A percentile compares a stretch with the other conserved stretches of the same genome.
Conservation (phyloP, 2,797 vertebrate genomes). For the Mormyrus proboscirostris region DNA sequence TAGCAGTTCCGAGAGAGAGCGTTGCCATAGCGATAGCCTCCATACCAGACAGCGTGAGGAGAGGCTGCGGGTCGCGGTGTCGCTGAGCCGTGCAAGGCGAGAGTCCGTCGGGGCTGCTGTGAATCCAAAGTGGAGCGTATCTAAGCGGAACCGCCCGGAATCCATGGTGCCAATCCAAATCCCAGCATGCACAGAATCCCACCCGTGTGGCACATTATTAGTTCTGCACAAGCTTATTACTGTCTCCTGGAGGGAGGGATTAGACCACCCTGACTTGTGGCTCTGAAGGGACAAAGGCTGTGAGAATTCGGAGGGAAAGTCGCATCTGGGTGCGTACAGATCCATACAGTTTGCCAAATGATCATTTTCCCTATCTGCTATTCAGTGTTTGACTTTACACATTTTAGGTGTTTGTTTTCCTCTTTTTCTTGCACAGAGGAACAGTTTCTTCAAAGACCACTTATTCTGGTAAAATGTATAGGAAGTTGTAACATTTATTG, state of each 20-base stretch:
- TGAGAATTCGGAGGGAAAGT: not conserved
- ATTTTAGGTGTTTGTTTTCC: not conserved
- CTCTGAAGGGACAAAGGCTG: not conserved
- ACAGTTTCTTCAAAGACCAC: not conserved
- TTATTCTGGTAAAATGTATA: not conserved
- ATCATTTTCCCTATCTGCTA: not conserved
- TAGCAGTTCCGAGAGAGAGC: not conserved
- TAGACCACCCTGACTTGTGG: not conserved
- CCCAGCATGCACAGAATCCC: slow-evolving; percentile 1
- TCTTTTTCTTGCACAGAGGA: not conserved
- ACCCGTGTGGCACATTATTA: not conserved
- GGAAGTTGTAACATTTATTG: not conserved
- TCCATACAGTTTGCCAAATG: not conserved
- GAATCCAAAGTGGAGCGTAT: not conserved
- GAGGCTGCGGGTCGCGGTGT: not conserved
- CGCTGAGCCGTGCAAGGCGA: not conserved
- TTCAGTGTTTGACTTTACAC: not conserved
- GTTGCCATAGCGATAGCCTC: slow-evolving; percentile 3
- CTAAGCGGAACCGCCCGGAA: not conserved
- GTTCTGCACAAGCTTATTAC: slow-evolving; percentile 5
- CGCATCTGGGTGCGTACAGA: not conserved
- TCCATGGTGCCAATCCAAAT: slow-evolving; percentile 1
- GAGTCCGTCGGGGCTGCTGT: not conserved
- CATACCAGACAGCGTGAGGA: not conserved
- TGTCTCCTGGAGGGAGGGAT: slow-evolving; percentile 1